These are phyloP conservation scores for Dicycla oo DNA, from an alignment of 2,888 invertebrate genomes.

Conservation along the genomic window DNA sequence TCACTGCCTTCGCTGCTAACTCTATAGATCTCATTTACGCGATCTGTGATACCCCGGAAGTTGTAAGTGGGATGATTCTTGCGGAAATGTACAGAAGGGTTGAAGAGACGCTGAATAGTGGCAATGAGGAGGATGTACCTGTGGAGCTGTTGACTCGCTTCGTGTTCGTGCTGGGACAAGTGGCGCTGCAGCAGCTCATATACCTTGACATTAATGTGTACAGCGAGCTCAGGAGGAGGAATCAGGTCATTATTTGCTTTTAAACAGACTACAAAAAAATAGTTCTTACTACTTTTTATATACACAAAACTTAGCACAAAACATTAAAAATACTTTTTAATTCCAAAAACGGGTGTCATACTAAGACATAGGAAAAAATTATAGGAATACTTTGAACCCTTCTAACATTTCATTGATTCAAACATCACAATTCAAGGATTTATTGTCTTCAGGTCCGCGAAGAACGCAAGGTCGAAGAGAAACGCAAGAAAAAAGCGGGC, in stretches of 20 bases:
- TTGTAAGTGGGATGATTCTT: conserved; percentile 86
- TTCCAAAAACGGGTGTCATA: background rate
- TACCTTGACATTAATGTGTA: conserved; percentile 96
- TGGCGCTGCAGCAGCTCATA: conserved; percentile 94
- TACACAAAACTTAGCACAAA: background rate
- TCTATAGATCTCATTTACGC: conserved; percentile 89
- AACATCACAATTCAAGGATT: background rate
- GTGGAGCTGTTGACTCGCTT: conserved; percentile 88
- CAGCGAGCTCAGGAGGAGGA: conserved; percentile 92
- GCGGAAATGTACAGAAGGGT: conserved; percentile 86
- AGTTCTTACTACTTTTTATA: too few relatives aligned
- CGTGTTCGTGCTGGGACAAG: conserved; percentile 93
- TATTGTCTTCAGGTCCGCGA: conserved; percentile 78
- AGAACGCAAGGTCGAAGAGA: conserved; percentile 85
- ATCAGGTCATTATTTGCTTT: conserved; percentile 76
- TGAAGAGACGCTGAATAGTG: conserved; percentile 78
- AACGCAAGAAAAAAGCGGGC: conserved; percentile 84
- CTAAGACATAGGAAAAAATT: background rate
- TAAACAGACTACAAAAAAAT: background rate
- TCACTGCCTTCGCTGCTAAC: conserved; percentile 87
- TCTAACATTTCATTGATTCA: background rate
- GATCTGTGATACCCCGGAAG: conserved; percentile 90
- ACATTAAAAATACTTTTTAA: background rate
- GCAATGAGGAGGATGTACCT: conserved; percentile 80
- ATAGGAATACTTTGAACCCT: background rate